Conservation (phyloP, 2,113 vertebrate species). For the Lucifuga dentata region DNA sequence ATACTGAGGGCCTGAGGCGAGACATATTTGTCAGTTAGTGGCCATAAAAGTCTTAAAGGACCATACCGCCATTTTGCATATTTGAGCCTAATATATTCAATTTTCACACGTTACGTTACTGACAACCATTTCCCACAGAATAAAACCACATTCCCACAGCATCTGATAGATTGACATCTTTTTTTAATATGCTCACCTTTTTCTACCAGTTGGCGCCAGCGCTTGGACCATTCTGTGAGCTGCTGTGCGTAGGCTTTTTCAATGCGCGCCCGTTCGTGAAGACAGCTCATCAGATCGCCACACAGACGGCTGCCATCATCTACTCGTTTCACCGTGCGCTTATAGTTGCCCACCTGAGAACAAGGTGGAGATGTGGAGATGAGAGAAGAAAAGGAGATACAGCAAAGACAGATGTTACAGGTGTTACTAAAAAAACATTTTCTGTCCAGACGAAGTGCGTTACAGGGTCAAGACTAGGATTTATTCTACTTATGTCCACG, state of each 20-base stretch:
- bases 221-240: conserved; percentile 96
- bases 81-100: too few relatives aligned
- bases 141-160: too few relatives aligned
- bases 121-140: too few relatives aligned
- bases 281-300: conserved; percentile 93
- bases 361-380: conserved; percentile 8
- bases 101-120: too few relatives aligned
- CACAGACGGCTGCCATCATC: conserved; percentile 96
- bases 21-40: conserved; percentile 1
- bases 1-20: conserved; percentile 91
- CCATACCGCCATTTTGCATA: too few relatives aligned
- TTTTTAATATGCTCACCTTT: conserved; percentile 84
- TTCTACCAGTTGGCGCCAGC: conserved; percentile 94
- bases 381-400: not conserved
- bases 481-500: not conserved
- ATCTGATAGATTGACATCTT: too few relatives aligned
- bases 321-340: conserved; percentile 92
- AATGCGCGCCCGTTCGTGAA: conserved; percentile 94
- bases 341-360: conserved; percentile 94
- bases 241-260: conserved; percentile 96
- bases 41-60: too few relatives aligned
- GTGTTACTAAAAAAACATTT: not conserved
- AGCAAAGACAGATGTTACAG: not conserved
- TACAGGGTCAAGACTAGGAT: too few relatives aligned
- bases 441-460: too few relatives aligned